phyloP scores from a whole-genome alignment of 1,140 invertebrate species.

The Dendrolimus punctatus region DNA sequence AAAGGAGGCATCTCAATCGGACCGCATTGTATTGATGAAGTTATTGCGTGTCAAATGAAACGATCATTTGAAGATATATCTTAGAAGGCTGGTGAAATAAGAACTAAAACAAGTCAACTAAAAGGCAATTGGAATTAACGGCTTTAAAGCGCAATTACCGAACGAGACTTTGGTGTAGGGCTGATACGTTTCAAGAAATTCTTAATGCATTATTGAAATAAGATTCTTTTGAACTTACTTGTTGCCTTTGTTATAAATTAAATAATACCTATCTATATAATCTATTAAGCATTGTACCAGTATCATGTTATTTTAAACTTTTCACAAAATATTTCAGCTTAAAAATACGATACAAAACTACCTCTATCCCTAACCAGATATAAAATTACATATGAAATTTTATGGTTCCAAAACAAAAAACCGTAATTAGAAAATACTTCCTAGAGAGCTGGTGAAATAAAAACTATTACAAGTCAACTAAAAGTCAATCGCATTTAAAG shows the following conservation, averaged over 20 bases:
- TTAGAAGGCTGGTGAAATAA: constrained; percentile 6
- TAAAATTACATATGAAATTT: no score
- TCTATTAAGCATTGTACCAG: no score
- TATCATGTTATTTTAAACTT: no score
- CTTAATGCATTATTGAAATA: no score
- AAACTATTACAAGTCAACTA: constrained; percentile 10
- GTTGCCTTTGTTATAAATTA: background rate
- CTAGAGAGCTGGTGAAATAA: constrained; percentile 6
- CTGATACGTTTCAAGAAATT: background rate
- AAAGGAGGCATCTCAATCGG: no score
- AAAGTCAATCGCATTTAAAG: constrained; percentile 11
- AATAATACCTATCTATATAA: no score
- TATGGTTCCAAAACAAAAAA: constrained; percentile 1
- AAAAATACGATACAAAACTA: no score
- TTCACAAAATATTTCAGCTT: no score
- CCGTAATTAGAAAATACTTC: constrained; percentile 9
- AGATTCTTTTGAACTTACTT: background rate
- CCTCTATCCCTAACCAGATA: no score
- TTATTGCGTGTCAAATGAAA: constrained; percentile 11
- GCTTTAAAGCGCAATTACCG: constrained; percentile 15
- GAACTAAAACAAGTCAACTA: constrained; percentile 11
- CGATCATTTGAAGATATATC: constrained; percentile 10
- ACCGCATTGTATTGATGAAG: constrained; percentile 5
- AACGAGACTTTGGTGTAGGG: background rate
- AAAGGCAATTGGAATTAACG: constrained; percentile 10